These are phyloP conservation scores for Drepanosiphum platanoidis DNA, from an alignment of 2,888 invertebrate genomes.

Conservation along the genomic window DNA sequence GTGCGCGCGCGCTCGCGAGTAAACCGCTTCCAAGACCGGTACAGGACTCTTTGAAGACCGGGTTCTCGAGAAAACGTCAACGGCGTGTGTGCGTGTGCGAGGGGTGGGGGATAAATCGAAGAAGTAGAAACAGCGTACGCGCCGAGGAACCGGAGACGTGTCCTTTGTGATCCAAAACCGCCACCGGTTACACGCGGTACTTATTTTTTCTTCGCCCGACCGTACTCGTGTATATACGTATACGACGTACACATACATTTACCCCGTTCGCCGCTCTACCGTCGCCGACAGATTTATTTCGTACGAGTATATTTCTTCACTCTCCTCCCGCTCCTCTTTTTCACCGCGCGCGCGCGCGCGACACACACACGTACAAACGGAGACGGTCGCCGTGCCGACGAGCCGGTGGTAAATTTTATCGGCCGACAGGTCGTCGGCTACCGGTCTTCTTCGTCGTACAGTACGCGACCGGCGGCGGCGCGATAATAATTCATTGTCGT, in stretches of 20 bases:
- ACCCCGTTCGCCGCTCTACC: constrained; percentile 5
- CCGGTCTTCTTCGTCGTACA: constrained; percentile 45
- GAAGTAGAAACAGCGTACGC: background rate
- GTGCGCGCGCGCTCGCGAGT: background rate
- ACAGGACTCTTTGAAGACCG: constrained; percentile 57
- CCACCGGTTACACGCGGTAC: constrained; percentile 55
- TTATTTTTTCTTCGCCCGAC: constrained; percentile 41
- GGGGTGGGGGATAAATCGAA: too few species aligned
- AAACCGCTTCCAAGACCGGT: constrained; percentile 46
- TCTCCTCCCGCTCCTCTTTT: background rate
- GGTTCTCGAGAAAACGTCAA: constrained; percentile 12
- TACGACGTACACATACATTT: background rate
- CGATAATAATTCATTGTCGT: constrained; percentile 50
- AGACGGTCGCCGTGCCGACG: constrained; percentile 8
- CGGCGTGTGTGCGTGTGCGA: background rate
- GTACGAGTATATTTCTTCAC: constrained; percentile 7
- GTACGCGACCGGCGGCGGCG: background rate
- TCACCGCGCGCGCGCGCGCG: background rate
- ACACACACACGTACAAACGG: background rate
- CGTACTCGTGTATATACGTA: background rate
- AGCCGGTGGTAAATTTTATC: constrained; percentile 54
- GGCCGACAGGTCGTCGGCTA: constrained; percentile 55
- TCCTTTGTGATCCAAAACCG: constrained; percentile 61
- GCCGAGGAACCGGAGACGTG: constrained; percentile 41
- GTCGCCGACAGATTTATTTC: constrained; percentile 56